A percentile compares a stretch with the other conserved stretches of the same genome.
Evolutionary conservation across 2,797 vertebrate genomes (phyloP).

Genomic region (Sebastes oblongus): DNA sequence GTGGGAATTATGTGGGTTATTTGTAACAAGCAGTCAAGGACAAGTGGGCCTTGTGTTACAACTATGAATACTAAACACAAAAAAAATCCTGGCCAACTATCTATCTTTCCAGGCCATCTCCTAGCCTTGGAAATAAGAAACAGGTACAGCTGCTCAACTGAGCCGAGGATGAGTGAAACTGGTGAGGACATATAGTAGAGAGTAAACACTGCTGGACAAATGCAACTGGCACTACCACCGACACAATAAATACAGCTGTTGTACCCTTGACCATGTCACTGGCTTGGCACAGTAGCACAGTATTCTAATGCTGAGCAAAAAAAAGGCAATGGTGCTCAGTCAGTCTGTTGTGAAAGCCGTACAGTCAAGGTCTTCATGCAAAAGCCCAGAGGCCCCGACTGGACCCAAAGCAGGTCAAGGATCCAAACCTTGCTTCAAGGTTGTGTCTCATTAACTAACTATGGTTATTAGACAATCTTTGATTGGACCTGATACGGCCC

Average conservation of each 20-base stretch:
- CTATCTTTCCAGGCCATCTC: conserved; percentile 78
- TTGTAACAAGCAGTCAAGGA: conserved; percentile 79
- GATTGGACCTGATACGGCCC: not conserved
- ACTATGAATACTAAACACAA: conserved; percentile 76
- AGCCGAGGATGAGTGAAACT: conserved; percentile 35
- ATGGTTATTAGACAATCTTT: not conserved
- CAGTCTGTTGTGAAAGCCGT: conserved; percentile 29
- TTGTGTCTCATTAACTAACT: not conserved
- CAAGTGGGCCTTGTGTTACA: conserved; percentile 78
- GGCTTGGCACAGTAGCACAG: conserved; percentile 53
- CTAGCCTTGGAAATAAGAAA: conserved; percentile 72
- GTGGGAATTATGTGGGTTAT: conserved; percentile 81
- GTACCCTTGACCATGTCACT: conserved; percentile 58
- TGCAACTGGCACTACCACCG: conserved; percentile 58
- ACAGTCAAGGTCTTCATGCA: conserved; percentile 22
- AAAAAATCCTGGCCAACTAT: conserved; percentile 55
- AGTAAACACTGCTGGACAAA: conserved; percentile 54
- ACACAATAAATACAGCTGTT: conserved; percentile 69
- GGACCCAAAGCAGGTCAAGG: not conserved
- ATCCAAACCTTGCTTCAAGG: not conserved
- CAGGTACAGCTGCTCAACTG: conserved; percentile 41
- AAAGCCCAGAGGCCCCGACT: conserved; percentile 1
- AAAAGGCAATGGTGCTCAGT: conserved; percentile 31
- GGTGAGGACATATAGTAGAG: conserved; percentile 21
- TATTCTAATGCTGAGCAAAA: conserved; percentile 40